Percentiles rank a stretch among this genome's conserved stretches.
These are phyloP conservation scores for Aphelinus certus DNA, from an alignment of 1,140 invertebrate genomes.

Conservation along the genomic window DNA sequence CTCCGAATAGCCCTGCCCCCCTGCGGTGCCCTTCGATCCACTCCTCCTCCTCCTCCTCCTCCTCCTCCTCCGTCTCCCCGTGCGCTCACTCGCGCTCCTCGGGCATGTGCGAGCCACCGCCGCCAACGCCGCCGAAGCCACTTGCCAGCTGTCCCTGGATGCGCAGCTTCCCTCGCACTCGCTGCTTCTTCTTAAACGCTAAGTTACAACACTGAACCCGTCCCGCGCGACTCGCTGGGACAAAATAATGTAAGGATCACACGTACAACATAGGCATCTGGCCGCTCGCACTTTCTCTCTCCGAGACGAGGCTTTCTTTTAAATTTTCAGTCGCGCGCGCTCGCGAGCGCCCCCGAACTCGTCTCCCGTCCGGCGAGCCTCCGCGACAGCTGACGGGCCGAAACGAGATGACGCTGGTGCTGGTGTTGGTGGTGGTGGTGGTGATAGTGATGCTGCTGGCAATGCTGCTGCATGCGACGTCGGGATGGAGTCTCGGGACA, in stretches of 20 bases:
- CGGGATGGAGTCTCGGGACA: no score
- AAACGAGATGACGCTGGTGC: no score
- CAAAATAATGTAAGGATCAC: constrained; percentile 55
- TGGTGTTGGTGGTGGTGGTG: no score
- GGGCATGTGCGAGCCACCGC: neutral
- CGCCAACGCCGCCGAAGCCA: no score
- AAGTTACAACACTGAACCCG: constrained; percentile 64
- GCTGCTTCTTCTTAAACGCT: constrained; percentile 56
- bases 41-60: neutral
- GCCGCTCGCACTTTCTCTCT: constrained; percentile 20
- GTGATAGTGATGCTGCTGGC: no score
- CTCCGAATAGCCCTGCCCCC: constrained; percentile 16
- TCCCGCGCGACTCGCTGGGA: constrained; percentile 52
- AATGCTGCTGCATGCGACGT: no score
- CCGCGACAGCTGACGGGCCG: no score
- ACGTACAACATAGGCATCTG: no score
- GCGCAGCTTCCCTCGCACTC: constrained; percentile 32
- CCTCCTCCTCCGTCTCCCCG: neutral
- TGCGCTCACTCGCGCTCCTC: constrained; percentile 27
- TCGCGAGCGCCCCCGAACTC: no score
- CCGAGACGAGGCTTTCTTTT: constrained; percentile 13
- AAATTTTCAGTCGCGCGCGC: no score
- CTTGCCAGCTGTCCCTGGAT: neutral
- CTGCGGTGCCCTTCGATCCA: neutral
- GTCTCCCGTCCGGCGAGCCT: no score